A percentile compares a stretch with the other conserved stretches of the same genome.
Conservation (phyloP, 1,140 invertebrate genomes). For the Caenorhabditis brenneri region DNA sequence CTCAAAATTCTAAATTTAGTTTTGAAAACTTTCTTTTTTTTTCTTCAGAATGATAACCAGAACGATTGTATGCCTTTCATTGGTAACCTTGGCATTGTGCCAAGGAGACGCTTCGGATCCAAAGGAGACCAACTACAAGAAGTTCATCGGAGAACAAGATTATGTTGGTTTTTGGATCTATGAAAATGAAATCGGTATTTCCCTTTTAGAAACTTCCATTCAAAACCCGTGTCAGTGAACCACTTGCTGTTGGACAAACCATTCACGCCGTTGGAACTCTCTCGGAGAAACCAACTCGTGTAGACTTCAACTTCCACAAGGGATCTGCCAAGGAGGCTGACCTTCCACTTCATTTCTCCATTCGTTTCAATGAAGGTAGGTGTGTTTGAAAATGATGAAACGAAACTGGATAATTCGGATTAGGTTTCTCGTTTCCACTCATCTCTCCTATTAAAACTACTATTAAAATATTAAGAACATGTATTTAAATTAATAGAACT, state of each 20-base stretch:
- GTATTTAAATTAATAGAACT: too few relatives aligned
- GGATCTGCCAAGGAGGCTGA: constrained; percentile 65
- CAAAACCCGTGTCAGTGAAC: constrained; percentile 70
- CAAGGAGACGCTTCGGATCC: constrained; percentile 23
- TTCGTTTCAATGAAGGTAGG: constrained; percentile 69
- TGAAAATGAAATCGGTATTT: neutral
- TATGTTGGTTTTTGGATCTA: constrained; percentile 57
- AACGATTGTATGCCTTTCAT: neutral
- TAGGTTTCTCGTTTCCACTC: too few relatives aligned
- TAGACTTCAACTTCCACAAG: constrained; percentile 71
- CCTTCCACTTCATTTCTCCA: constrained; percentile 69
- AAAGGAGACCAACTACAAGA: constrained; percentile 61
- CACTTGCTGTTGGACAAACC: constrained; percentile 69
- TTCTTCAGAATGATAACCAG: constrained; percentile 29
- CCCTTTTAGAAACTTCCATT: constrained; percentile 62
- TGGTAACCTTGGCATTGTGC: neutral
- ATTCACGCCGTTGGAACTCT: constrained; percentile 68
- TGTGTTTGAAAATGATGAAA: too few relatives aligned
- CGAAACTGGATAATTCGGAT: too few relatives aligned
- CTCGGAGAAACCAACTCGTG: constrained; percentile 61
- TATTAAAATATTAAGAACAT: too few relatives aligned
- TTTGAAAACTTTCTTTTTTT: too few relatives aligned
- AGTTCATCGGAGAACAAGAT: constrained; percentile 67
- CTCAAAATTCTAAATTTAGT: too few relatives aligned
- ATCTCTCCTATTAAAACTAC: too few relatives aligned